A percentile compares a stretch with the other conserved stretches of the same genome.
These are phyloP conservation scores for Chaetodon auriga DNA, from an alignment of 2,113 vertebrate genomes.

Conservation along the genomic window DNA sequence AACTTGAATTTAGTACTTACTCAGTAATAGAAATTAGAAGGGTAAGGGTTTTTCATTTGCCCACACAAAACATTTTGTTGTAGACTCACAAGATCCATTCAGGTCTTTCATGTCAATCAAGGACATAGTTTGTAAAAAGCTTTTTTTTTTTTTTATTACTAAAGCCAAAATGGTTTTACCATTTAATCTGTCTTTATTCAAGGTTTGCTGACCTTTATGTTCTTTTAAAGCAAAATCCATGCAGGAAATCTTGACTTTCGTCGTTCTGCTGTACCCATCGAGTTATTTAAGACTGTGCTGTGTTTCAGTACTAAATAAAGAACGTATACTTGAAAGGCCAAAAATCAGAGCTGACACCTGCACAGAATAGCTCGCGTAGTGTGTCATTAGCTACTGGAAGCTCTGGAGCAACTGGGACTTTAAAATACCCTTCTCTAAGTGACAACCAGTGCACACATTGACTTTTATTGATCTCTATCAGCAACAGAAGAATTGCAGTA, in stretches of 20 bases:
- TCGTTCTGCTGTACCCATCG: neutral
- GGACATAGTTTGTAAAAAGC: neutral
- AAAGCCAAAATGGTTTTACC: neutral
- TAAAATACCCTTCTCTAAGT: neutral
- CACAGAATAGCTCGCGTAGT: too few species aligned
- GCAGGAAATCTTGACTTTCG: neutral
- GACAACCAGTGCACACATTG: too few species aligned
- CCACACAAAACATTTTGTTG: neutral
- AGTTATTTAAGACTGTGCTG: neutral
- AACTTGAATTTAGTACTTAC: neutral
- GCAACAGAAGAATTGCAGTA: neutral
- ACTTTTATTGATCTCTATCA: neutral
- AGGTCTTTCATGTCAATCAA: neutral
- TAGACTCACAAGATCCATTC: neutral
- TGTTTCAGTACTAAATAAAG: neutral
- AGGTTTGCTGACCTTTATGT: neutral
- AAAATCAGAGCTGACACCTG: neutral
- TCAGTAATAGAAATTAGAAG: neutral
- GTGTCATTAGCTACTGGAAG: neutral
- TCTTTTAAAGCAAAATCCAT: slow-evolving; percentile 1
- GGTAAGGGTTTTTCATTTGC: neutral
- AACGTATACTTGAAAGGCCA: neutral
- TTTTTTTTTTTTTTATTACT: neutral
- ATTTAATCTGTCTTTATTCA: neutral
- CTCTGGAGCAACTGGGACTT: neutral